Conservation (phyloP, 2,888 invertebrate species). For the Mesodorylaimus sp. region DNA sequence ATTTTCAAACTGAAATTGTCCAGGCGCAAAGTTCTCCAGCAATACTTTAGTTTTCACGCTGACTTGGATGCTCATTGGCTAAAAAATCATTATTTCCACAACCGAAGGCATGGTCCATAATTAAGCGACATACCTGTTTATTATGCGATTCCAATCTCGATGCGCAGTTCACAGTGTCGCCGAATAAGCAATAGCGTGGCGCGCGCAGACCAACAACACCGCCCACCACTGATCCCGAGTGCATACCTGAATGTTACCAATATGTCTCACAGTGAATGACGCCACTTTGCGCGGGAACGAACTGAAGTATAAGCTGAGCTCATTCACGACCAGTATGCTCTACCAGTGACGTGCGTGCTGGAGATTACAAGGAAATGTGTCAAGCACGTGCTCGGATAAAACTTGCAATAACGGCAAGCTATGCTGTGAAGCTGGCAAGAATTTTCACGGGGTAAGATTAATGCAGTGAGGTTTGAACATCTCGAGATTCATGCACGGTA, state of each 20-base stretch:
- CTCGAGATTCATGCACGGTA: too few species aligned
- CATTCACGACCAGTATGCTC: too few species aligned
- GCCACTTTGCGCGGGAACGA: too few species aligned
- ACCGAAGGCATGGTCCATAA: neutral
- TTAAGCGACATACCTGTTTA: slow-evolving; percentile 12
- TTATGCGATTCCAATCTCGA: slow-evolving; percentile 20
- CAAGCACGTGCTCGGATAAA: too few species aligned
- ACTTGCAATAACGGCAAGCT: too few species aligned
- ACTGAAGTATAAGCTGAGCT: too few species aligned
- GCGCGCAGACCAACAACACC: slow-evolving; percentile 19
- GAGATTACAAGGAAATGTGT: too few species aligned
- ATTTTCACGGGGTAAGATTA: too few species aligned
- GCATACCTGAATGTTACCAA: neutral
- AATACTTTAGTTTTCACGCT: slow-evolving; percentile 16
- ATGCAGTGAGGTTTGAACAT: too few species aligned
- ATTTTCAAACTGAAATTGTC: slow-evolving; percentile 11
- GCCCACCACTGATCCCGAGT: slow-evolving; percentile 14
- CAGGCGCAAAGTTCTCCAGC: slow-evolving; percentile 15
- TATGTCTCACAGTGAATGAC: too few species aligned
- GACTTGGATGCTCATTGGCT: slow-evolving; percentile 18
- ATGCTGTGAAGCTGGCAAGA: too few species aligned
- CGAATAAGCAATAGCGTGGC: slow-evolving; percentile 21
- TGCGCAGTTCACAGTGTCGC: slow-evolving; percentile 20
- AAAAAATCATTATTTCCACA: slow-evolving; percentile 5
- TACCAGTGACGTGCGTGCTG: too few species aligned